Conservation (phyloP, 2,888 invertebrate genomes). For the Drosophila tanythrix region DNA sequence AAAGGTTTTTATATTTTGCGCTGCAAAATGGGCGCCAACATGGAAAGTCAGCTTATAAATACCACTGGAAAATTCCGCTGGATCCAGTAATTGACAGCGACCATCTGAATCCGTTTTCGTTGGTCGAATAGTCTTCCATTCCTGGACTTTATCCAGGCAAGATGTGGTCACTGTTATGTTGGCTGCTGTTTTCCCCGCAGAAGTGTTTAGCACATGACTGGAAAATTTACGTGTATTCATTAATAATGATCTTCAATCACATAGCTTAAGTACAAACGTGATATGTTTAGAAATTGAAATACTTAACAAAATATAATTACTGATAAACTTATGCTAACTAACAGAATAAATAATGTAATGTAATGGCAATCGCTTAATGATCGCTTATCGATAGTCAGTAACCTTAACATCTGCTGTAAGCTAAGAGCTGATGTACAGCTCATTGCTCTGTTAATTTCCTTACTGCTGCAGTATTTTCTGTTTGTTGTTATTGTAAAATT, state of each 20-base stretch:
- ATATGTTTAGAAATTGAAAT: constrained; percentile 11
- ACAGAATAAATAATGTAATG: not conserved
- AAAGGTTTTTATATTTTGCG: constrained; percentile 87
- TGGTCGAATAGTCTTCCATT: constrained; percentile 89
- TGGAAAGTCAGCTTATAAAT: constrained; percentile 91
- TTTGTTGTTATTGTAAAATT: constrained; percentile 50
- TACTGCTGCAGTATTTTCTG: constrained; percentile 13
- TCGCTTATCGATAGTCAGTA: constrained; percentile 29
- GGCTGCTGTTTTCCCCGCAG: constrained; percentile 88
- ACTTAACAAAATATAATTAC: not conserved
- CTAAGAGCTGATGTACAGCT: not conserved
- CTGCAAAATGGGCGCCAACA: constrained; percentile 89
- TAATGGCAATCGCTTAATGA: not conserved
- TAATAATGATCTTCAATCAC: constrained; percentile 4
- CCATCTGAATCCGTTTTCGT: constrained; percentile 87
- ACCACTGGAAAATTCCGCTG: constrained; percentile 86
- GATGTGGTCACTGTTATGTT: constrained; percentile 89
- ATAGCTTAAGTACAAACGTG: not conserved
- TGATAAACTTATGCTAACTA: not conserved
- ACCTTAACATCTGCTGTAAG: constrained; percentile 1
- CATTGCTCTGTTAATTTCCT: constrained; percentile 26
- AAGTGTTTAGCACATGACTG: constrained; percentile 90
- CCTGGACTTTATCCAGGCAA: constrained; percentile 86
- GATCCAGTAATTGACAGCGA: constrained; percentile 50
- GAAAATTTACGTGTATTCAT: constrained; percentile 85